Base-by-base conservation (phyloP, 1,140 invertebrate species). In the Lerema accius region DNA sequence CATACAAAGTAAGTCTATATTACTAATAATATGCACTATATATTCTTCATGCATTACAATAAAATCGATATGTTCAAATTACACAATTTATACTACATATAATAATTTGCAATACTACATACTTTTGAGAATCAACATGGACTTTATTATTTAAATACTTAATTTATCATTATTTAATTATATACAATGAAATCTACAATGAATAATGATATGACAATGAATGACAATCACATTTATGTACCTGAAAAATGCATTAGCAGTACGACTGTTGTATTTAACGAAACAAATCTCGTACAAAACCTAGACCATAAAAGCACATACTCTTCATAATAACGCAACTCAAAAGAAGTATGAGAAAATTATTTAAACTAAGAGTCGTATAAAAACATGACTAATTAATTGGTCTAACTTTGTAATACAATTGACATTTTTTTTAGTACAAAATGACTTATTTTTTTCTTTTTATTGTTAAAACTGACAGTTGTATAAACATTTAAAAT, bases 141-240 rank as follows among this genome's bases (percentile, higher is more conserved):
- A 58, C 53, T 56, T 56, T 56, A 43, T 26, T 17, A 13, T 43
- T 35, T 45, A 45, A 58, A 58, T 58, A 58, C 26, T 58, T 32
- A 58, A 13, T 17, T 55, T 45, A 11, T 35, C 42, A 46, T n/a
- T n/a, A n/a, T n/a, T n/a, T 46, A 46, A 37, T 35, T 46, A 49
- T 32, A 58, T 58, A 58, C 28, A 58, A 58, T 58, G 55, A 58
- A 58, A 58, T 46, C 55, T 58, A 58, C 42, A 58, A 35, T 56
- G 53, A 28, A 6, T 55, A 56, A 45, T 46, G 55, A 58, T 58
- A 58, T 58, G 55, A 58, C 15, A 46, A 35, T 19, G 40, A 46
- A 46, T 28, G n/a, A 35, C 35, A 46, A 7, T 45, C 15, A 58
- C 11, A 35, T 9, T 19, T 58, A 46, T n/a, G 4, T 56, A 28